Percentiles rank a stretch among this genome's conserved stretches.
Evolutionary conservation across 2,797 vertebrate genomes (phyloP).

Genomic region (Sorex maritimensis): DNA sequence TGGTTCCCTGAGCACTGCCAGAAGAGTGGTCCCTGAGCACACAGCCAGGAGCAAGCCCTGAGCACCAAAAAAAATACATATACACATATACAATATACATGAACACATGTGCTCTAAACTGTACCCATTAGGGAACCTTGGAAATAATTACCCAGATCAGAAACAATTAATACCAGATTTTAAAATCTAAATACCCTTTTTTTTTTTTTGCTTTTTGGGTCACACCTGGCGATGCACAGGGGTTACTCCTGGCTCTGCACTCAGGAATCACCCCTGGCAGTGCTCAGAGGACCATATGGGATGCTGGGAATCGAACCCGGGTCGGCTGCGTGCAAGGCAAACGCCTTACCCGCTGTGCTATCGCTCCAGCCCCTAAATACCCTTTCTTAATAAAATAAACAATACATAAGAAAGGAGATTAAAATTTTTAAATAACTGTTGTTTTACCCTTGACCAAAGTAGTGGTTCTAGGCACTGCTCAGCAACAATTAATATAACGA

Average conservation of each 20-base stretch:
- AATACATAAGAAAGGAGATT: background rate
- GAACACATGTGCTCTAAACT: background rate
- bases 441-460: background rate
- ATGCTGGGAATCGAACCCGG: too few relatives aligned
- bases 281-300: too few relatives aligned
- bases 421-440: background rate
- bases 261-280: too few relatives aligned
- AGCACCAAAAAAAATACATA: background rate
- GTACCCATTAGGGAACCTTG: background rate
- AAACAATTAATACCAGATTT: background rate
- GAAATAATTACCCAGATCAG: background rate
- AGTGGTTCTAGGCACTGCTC: background rate
- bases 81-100: background rate
- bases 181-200: conserved; percentile 22
- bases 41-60: background rate
- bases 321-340: too few relatives aligned
- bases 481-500: background rate
- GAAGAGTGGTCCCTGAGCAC: background rate
- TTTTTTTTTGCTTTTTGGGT: too few relatives aligned
- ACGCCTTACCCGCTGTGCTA: too few relatives aligned
- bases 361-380: too few relatives aligned
- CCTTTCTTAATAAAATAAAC: too few relatives aligned
- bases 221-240: too few relatives aligned
- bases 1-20: background rate
- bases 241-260: too few relatives aligned